Conservation (phyloP, 2,797 vertebrate species). For the Percopsis omiscomaycus region DNA sequence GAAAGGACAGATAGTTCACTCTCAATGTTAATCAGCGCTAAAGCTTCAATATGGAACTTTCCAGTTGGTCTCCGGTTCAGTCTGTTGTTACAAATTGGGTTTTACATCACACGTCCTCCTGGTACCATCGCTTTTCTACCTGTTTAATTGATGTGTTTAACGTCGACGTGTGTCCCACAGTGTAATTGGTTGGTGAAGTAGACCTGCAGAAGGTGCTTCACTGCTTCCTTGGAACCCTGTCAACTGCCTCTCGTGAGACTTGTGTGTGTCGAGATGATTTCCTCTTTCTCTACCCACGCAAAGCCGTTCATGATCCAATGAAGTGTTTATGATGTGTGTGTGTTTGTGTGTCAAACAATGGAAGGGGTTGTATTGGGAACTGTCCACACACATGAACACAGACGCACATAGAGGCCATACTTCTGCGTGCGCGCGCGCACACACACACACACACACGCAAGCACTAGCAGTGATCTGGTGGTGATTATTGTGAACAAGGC, state of each 20-base stretch:
- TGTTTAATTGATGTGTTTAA: too few relatives aligned
- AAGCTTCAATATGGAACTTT: neutral
- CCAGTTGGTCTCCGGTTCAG: too few relatives aligned
- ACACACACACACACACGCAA: slow-evolving; percentile 15
- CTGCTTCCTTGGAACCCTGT: slow-evolving; percentile 19
- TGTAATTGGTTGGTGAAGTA: too few relatives aligned
- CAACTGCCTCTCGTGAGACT: slow-evolving; percentile 26
- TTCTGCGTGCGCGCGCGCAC: neutral
- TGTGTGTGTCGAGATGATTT: slow-evolving; percentile 45
- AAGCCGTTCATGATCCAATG: slow-evolving; percentile 54
- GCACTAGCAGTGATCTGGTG: slow-evolving; percentile 61
- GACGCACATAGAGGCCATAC: slow-evolving; percentile 24
- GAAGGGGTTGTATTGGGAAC: slow-evolving; percentile 18
- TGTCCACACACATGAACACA: slow-evolving; percentile 14
- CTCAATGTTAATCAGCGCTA: neutral
- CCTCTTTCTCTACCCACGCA: slow-evolving; percentile 32
- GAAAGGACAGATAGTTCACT: too few relatives aligned
- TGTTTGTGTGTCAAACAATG: slow-evolving; percentile 34
- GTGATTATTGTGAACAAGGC: slow-evolving; percentile 71
- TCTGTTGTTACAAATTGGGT: too few relatives aligned
- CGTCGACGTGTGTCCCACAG: too few relatives aligned
- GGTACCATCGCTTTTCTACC: too few relatives aligned
- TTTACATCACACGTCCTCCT: too few relatives aligned
- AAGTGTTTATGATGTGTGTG: slow-evolving; percentile 35
- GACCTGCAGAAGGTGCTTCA: slow-evolving; percentile 7